Evolutionary conservation across 2,888 invertebrate genomes (phyloP).

Genomic region (Lottia gigantea): DNA sequence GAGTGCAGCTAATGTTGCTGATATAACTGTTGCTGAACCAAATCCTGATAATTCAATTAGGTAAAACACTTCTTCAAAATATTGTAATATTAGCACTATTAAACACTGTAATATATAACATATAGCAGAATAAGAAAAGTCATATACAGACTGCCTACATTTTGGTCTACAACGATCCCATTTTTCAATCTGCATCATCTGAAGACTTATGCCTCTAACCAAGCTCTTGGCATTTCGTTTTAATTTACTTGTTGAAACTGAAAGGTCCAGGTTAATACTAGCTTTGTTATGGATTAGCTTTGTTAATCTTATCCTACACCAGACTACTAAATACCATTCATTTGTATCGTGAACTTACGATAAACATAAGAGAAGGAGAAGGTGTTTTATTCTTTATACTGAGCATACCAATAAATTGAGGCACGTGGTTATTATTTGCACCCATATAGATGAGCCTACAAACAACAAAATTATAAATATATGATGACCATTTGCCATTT

Average conservation of each 20-base stretch:
- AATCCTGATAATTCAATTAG: slow-evolving; percentile 63
- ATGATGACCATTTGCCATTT: too few relatives aligned
- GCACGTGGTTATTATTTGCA: slow-evolving; percentile 86
- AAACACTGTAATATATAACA: background rate
- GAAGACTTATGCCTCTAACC: too few relatives aligned
- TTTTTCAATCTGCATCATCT: too few relatives aligned
- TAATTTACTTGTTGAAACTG: too few relatives aligned
- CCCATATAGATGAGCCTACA: slow-evolving; percentile 81
- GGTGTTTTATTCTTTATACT: slow-evolving; percentile 82
- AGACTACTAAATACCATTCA: too few relatives aligned
- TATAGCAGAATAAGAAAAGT: too few relatives aligned
- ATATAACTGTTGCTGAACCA: slow-evolving; percentile 52
- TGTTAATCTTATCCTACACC: too few relatives aligned
- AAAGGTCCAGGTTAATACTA: too few relatives aligned
- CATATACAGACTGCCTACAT: too few relatives aligned
- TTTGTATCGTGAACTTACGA: slow-evolving; percentile 76
- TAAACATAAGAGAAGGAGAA: slow-evolving; percentile 83
- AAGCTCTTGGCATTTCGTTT: too few relatives aligned
- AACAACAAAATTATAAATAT: slow-evolving; percentile 9
- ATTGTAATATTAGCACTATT: slow-evolving; percentile 89
- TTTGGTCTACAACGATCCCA: too few relatives aligned
- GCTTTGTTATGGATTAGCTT: too few relatives aligned
- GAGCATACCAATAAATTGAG: slow-evolving; percentile 82
- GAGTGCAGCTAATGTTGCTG: slow-evolving; percentile 50
- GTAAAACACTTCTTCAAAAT: slow-evolving; percentile 85